phyloP scores from a whole-genome alignment of 2,113 vertebrate genomes.

The Mellivora capensis region DNA sequence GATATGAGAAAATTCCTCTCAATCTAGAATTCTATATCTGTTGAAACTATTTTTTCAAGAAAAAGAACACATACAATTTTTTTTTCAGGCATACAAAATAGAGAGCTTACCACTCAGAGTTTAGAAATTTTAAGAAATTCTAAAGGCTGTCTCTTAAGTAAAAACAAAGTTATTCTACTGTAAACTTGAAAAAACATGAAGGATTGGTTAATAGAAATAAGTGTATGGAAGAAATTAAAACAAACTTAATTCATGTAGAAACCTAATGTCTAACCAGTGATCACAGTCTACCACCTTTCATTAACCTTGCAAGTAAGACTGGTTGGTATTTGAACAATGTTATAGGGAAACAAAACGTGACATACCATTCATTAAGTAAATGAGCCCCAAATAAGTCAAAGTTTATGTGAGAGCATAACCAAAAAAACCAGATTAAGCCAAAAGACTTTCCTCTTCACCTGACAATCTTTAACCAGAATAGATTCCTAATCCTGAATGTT shows the following conservation, averaged over 20 bases:
- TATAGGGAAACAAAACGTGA: neutral
- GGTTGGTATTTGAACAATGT: neutral
- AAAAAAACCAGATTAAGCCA: neutral
- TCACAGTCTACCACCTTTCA: neutral
- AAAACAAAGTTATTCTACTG: neutral
- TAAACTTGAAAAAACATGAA: neutral
- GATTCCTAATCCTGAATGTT: neutral
- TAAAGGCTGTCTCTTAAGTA: neutral
- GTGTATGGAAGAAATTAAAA: neutral
- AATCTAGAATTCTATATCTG: neutral
- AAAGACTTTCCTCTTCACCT: neutral
- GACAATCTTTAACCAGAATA: neutral
- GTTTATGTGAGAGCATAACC: neutral
- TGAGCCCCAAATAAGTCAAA: neutral
- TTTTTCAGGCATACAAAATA: neutral
- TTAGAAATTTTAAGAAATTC: neutral
- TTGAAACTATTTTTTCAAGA: neutral
- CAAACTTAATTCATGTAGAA: neutral
- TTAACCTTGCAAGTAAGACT: neutral
- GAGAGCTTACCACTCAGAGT: neutral
- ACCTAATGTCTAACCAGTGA: neutral
- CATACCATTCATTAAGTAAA: neutral
- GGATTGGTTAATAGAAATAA: neutral
- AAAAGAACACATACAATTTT: neutral
- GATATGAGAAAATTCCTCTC: neutral